Evolutionary conservation across 2,113 vertebrate species (phyloP).

Genomic region (Mus musculus): DNA sequence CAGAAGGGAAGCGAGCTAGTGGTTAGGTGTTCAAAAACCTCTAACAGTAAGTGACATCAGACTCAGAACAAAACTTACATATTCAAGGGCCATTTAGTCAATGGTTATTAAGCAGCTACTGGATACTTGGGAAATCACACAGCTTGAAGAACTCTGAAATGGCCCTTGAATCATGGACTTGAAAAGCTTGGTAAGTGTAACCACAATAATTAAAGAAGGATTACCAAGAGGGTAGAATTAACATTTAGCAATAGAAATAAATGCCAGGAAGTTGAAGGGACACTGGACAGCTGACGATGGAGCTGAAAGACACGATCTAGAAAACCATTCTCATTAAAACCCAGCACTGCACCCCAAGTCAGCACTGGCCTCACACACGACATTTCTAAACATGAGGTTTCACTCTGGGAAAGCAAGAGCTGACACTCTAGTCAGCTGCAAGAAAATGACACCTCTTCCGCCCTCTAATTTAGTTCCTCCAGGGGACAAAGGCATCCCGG

Average conservation of each 20-base stretch:
- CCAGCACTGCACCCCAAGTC: conserved; percentile 11
- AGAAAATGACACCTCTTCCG: conserved; percentile 52
- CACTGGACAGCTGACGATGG: not conserved
- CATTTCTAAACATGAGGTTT: conserved; percentile 49
- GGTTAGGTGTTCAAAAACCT: not conserved
- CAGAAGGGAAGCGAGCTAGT: not conserved
- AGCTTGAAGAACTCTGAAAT: not conserved
- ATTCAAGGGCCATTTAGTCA: not conserved
- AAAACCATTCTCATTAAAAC: conserved; percentile 52
- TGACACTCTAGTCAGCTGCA: conserved; percentile 29
- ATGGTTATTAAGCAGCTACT: not conserved
- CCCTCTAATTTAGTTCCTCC: conserved; percentile 67
- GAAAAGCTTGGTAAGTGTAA: not conserved
- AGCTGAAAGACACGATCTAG: not conserved
- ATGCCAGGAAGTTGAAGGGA: not conserved
- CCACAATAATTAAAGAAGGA: not conserved
- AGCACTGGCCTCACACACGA: not conserved
- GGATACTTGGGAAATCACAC: not conserved
- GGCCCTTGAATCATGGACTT: not conserved
- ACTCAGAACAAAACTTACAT: not conserved
- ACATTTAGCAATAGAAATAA: conserved; percentile 1
- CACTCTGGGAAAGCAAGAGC: conserved; percentile 12
- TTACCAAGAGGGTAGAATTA: not conserved
- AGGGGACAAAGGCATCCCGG: conserved; percentile 38
- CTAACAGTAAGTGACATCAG: not conserved